A percentile compares a stretch with the other conserved stretches of the same genome.
Evolutionary conservation across 2,888 invertebrate species (phyloP).

Genomic region (Dasysyrphus albostriatus): DNA sequence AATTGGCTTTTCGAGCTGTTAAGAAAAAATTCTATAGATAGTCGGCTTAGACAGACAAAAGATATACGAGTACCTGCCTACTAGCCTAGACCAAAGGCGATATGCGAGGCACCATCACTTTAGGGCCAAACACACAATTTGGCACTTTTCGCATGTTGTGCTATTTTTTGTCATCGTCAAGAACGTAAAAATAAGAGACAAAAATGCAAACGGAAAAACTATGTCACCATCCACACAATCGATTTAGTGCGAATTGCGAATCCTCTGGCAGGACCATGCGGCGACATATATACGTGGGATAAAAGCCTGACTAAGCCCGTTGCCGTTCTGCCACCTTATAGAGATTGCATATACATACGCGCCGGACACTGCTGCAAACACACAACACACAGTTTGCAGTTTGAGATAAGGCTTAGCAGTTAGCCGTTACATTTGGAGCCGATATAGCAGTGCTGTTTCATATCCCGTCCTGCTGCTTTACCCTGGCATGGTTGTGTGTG

Average conservation of each 20-base stretch:
- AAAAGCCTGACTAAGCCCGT: conserved; percentile 53
- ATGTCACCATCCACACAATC: conserved; percentile 51
- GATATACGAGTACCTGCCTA: too few relatives aligned
- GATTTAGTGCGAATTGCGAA: conserved; percentile 59
- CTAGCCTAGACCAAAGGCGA: not conserved
- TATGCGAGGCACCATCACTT: not conserved
- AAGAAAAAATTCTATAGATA: conserved; percentile 30
- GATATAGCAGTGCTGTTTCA: not conserved
- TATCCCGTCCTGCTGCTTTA: not conserved
- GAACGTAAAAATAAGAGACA: not conserved
- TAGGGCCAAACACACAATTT: conserved; percentile 54
- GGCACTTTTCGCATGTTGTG: conserved; percentile 54
- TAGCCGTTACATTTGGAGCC: conserved; percentile 33
- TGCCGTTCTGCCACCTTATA: conserved; percentile 54
- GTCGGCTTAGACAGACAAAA: conserved; percentile 25
- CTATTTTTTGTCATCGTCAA: conserved; percentile 9
- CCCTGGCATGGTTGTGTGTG: conserved; percentile 13
- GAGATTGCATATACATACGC: conserved; percentile 48
- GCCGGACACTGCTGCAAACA: conserved; percentile 35
- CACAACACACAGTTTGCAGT: conserved; percentile 9
- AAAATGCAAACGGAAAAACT: conserved; percentile 38
- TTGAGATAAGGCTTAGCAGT: conserved; percentile 43
- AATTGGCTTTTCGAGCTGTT: conserved; percentile 50
- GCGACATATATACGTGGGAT: conserved; percentile 43
- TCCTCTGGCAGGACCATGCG: conserved; percentile 50